A percentile compares a stretch with the other conserved stretches of the same genome.
Conservation (phyloP, 1,140 invertebrate genomes). For the Trypoxylus dichotomus region DNA sequence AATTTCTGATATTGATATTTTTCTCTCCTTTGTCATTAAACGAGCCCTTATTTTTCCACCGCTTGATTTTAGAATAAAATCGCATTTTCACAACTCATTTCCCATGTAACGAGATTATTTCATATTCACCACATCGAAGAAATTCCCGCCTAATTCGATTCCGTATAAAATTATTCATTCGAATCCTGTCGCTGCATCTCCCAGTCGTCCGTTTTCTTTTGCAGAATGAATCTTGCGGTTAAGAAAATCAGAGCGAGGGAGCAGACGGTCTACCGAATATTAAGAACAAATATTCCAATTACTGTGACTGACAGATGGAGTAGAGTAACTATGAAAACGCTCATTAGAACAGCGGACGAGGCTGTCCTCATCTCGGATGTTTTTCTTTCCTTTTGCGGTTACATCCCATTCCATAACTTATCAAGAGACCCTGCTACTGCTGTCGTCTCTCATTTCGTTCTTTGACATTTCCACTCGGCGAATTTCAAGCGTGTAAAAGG, state of each 20-base stretch:
- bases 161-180: background rate
- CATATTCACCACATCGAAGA: background rate
- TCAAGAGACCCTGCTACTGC: background rate
- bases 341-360: background rate
- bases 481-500: background rate
- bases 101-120: background rate
- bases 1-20: no score
- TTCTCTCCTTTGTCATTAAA: no score
- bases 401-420: background rate
- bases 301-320: background rate
- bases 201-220: background rate
- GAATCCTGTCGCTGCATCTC: background rate
- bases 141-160: background rate
- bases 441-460: background rate
- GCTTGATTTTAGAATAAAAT: background rate
- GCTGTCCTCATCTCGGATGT: background rate
- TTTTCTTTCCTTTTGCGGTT: background rate
- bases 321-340: background rate
- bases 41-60: background rate
- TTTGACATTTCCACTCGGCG: background rate
- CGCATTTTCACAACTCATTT: background rate
- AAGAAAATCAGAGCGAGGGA: background rate
- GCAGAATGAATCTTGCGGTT: background rate
- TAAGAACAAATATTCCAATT: background rate
- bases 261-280: background rate